phyloP scores from a whole-genome alignment of 2,113 vertebrate genomes.

The Crypturellus undulatus region DNA sequence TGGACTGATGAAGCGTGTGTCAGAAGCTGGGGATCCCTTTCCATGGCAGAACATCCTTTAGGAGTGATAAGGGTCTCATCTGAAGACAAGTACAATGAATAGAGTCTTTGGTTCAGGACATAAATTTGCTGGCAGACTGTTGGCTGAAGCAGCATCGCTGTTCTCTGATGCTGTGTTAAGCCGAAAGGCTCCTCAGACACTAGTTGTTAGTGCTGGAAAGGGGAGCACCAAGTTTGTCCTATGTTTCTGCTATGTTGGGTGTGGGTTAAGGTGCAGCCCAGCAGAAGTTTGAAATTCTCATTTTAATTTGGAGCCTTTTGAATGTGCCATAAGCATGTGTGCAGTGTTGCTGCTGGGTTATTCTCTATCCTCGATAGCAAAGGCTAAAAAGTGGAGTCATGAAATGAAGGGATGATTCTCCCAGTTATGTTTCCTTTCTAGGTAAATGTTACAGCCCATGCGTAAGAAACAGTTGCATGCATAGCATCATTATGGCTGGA shows the following conservation, averaged over 20 bases:
- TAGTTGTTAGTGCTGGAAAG: neutral
- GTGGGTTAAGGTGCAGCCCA: neutral
- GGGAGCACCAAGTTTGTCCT: neutral
- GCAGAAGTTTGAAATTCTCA: neutral
- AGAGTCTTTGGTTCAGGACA: neutral
- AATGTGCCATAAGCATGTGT: neutral
- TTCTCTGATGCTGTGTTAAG: neutral
- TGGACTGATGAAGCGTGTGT: accelerated
- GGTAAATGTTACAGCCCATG: neutral
- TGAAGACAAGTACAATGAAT: neutral
- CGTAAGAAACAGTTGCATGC: neutral
- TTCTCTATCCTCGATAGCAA: neutral
- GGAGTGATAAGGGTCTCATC: neutral
- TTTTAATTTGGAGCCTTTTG: neutral
- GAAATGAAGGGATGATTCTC: neutral
- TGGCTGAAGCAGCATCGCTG: neutral
- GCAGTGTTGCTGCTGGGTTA: neutral
- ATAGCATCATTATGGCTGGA: no score
- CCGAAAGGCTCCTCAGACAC: neutral
- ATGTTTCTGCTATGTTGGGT: neutral
- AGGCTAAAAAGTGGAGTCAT: neutral
- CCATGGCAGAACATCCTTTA: neutral
- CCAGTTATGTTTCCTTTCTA: neutral
- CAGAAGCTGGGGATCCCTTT: neutral
- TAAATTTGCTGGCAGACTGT: neutral